Conservation (phyloP, 2,113 vertebrate genomes). For the Gracilinanus agilis region DNA sequence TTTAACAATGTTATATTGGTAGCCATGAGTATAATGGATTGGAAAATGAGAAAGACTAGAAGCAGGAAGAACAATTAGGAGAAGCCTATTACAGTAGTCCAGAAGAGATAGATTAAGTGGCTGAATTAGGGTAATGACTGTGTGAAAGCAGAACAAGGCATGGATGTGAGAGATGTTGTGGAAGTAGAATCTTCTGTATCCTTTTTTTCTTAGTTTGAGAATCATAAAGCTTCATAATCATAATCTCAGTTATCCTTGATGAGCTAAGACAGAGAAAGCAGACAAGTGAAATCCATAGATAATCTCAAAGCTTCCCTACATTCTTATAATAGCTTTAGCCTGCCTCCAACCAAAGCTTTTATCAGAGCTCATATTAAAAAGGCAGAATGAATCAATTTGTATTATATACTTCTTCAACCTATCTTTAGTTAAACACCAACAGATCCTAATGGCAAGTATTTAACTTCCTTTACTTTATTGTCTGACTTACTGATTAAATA, state of each 20-base stretch:
- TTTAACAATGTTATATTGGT: background rate
- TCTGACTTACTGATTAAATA: background rate
- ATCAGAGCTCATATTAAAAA: constrained; percentile 6
- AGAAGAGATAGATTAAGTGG: background rate
- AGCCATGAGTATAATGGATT: background rate
- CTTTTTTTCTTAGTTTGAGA: constrained; percentile 35
- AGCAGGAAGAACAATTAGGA: background rate
- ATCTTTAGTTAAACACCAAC: constrained; percentile 7
- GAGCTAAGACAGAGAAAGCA: constrained; percentile 21
- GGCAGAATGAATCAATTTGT: background rate
- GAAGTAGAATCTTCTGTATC: background rate
- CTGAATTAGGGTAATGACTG: background rate
- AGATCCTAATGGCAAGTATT: background rate
- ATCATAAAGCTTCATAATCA: constrained; percentile 13
- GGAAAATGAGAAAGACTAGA: background rate
- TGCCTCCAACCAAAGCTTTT: constrained; percentile 10
- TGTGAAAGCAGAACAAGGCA: background rate
- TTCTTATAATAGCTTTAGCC: background rate
- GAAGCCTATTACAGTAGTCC: background rate
- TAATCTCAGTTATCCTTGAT: constrained; percentile 39
- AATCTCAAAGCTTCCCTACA: background rate
- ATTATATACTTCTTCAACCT: background rate
- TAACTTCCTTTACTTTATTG: background rate
- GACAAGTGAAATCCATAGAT: constrained; percentile 16
- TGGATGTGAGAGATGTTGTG: background rate